Conservation (phyloP, 2,888 invertebrate genomes). For the Criorhina ranunculi region DNA sequence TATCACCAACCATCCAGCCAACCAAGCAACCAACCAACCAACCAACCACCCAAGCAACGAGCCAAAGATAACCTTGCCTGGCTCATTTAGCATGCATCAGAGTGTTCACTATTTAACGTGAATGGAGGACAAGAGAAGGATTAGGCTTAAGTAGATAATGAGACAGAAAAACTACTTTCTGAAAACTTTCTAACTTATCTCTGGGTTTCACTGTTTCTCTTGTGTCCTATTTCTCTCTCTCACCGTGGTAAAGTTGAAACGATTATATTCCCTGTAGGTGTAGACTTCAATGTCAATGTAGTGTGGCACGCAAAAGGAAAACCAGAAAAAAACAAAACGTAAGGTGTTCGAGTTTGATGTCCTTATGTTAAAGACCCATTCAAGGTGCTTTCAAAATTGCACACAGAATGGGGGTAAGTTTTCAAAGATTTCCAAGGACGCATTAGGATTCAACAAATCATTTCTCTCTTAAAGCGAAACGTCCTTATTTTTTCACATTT, state of each 20-base stretch:
- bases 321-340: neutral
- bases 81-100: conserved; percentile 74
- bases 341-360: conserved; percentile 13
- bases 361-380: neutral
- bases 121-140: conserved; percentile 58
- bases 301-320: neutral
- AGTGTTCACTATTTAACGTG: conserved; percentile 59
- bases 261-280: conserved; percentile 33
- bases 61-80: conserved; percentile 67
- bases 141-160: conserved; percentile 75
- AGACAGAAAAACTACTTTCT: conserved; percentile 73
- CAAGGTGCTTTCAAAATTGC: neutral
- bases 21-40: conserved; percentile 14
- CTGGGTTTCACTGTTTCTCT: conserved; percentile 26
- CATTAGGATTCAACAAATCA: too few species aligned
- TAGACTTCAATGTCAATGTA: conserved; percentile 44
- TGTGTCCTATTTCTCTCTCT: neutral
- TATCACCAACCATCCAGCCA: neutral
- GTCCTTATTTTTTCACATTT: too few species aligned
- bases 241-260: conserved; percentile 56
- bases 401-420: neutral
- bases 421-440: too few species aligned
- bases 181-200: conserved; percentile 71
- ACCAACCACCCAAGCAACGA: conserved; percentile 18
- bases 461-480: too few species aligned